These are phyloP conservation scores for Tricholaema leucomelas DNA, from an alignment of 2,113 vertebrate species.

Conservation along the genomic window DNA sequence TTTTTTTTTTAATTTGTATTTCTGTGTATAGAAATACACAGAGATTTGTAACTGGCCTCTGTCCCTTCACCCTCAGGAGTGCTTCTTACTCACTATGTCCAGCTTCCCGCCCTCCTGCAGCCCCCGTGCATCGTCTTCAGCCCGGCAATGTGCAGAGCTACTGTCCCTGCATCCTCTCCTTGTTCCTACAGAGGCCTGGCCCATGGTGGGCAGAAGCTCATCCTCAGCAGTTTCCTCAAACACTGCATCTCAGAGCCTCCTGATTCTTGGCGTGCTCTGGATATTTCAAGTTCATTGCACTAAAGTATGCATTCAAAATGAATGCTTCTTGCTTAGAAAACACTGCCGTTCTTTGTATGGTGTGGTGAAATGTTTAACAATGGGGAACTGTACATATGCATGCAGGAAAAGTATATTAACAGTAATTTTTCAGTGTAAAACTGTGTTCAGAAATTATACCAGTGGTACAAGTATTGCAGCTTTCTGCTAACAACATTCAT, in stretches of 20 bases:
- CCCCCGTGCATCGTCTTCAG: not conserved
- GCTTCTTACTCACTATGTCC: not conserved
- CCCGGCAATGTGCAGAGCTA: not conserved
- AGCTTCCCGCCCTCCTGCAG: not conserved
- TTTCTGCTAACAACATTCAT: not conserved
- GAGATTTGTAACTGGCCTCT: not conserved
- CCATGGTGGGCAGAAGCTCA: fast-evolving
- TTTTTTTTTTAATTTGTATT: not conserved
- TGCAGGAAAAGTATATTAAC: not conserved
- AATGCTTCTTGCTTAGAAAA: not conserved
- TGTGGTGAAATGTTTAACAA: not conserved
- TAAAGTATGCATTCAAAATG: not conserved
- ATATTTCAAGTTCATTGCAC: not conserved
- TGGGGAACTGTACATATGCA: not conserved
- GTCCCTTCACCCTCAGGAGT: not conserved
- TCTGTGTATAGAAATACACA: not conserved
- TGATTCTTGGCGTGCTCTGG: not conserved
- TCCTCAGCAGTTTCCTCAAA: not conserved
- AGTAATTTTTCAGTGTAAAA: not conserved
- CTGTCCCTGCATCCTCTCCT: not conserved
- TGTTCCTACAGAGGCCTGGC: not conserved
- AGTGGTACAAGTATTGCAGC: not conserved
- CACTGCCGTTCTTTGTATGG: not conserved
- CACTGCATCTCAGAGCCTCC: not conserved
- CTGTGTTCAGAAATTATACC: not conserved